Evolutionary conservation across 2,113 vertebrate genomes (phyloP), one percentile per base, ranked within the genome.

Genomic region (Callipepla californica): DNA sequence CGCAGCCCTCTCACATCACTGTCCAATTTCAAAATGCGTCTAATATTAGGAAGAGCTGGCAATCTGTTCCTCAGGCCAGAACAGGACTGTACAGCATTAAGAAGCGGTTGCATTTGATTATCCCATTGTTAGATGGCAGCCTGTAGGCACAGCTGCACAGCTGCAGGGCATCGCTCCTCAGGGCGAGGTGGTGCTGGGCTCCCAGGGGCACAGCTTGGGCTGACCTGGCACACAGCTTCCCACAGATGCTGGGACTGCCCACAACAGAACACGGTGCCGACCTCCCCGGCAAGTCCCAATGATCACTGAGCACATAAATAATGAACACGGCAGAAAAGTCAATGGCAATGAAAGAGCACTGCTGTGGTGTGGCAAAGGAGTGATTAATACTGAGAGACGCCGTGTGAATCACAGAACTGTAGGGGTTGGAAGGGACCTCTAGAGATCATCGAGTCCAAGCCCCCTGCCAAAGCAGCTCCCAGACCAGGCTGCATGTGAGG

Each of bases 1-100:
- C 70, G 50, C 73, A 89, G 58, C 66, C 87, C 80, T 15, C 81
- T 85, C 76, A 61, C 55, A 94, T 88, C 87, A 62, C 63, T 42
- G 78, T 59, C 73, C 66, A 59, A 73, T 94, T 94, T 84, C 92
- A 87, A 93, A 96, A 89, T 68, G 83, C 75, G 83, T 69, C 87
- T 93, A 81, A 82, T 65, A 77, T 73, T 84, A 79, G 68, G 59
- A 89, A 76, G 79, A 77, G 34, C 40, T 47, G 3, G 74, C 53
- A 87, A 8, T 36, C 63, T 6, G 36, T 44, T 92, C 77, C 73
- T 79, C 55, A 42, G 18, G 50, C n/a, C 81, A 86, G 47, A 47
- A 20, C 72, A 58, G 58, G 34, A 44, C 53, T 91, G 81, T 23
- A 55, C 9, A 32, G 55, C 14, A 48, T 19, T 42, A 91, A n/a